These are phyloP conservation scores for Mystacornis crossleyi DNA, from an alignment of 2,113 vertebrate species.

Conservation along the genomic window DNA sequence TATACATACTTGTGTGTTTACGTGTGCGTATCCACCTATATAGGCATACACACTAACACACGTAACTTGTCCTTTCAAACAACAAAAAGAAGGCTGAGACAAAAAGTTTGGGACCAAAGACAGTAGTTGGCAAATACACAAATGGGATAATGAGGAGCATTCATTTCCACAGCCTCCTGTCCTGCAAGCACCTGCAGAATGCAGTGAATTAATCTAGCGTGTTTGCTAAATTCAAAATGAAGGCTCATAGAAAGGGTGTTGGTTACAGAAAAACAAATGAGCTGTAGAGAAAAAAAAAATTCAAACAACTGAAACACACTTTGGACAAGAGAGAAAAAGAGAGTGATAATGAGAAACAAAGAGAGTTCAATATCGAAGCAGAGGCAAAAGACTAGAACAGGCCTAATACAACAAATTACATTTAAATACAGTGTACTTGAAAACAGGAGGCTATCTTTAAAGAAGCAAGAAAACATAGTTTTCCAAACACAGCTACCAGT, in stretches of 20 bases:
- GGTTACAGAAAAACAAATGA: background rate
- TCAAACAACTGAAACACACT: background rate
- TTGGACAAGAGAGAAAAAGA: background rate
- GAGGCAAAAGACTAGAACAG: background rate
- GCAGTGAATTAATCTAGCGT: background rate
- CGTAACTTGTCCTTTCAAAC: background rate
- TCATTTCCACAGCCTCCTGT: background rate
- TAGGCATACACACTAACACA: background rate
- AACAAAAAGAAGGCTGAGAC: background rate
- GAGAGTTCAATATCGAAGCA: background rate
- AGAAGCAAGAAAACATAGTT: background rate
- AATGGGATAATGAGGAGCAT: background rate
- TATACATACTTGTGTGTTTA: background rate
- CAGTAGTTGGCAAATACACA: background rate
- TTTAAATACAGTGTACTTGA: background rate
- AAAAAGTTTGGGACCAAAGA: background rate
- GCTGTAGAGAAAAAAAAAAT: background rate
- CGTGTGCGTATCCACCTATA: background rate
- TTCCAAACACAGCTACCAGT: background rate
- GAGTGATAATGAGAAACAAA: background rate
- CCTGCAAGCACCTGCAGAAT: background rate
- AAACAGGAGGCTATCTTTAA: background rate
- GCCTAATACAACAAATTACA: background rate
- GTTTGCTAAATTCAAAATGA: background rate
- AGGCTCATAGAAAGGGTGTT: background rate